A percentile compares a stretch with the other conserved stretches of the same genome.
Conservation (phyloP, 1,140 invertebrate species). For the Callitettix versicolor region DNA sequence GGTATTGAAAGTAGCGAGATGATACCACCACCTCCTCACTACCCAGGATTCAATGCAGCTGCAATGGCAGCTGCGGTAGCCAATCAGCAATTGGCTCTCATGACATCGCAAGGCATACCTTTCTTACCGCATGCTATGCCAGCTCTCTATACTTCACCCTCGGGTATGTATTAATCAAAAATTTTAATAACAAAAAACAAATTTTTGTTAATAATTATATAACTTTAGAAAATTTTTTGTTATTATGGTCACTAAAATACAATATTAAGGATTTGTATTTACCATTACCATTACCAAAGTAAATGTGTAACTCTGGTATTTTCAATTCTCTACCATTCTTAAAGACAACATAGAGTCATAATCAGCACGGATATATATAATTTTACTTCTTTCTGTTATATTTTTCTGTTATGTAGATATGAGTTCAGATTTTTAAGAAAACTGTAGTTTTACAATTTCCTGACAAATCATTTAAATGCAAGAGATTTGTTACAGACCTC, state of each 20-base stretch:
- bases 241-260: background rate
- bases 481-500: too few species aligned
- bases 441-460: too few species aligned
- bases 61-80: constrained; percentile 27
- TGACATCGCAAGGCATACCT: constrained; percentile 32
- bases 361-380: too few species aligned
- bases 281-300: background rate
- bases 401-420: too few species aligned
- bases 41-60: constrained; percentile 24
- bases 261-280: too few species aligned
- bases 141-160: constrained; percentile 31
- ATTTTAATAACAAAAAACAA: background rate
- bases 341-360: too few species aligned
- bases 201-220: too few species aligned
- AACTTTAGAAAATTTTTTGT: background rate
- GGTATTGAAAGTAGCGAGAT: constrained; percentile 15
- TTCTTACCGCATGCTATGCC: constrained; percentile 32
- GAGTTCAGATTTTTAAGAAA: too few species aligned
- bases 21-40: constrained; percentile 21
- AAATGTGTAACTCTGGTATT: too few species aligned
- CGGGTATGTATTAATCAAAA: constrained; percentile 21
- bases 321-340: too few species aligned
- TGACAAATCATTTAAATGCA: too few species aligned
- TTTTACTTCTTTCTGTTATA: too few species aligned
- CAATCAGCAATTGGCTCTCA: constrained; percentile 31